Evolutionary conservation across 1,140 invertebrate genomes (phyloP).

Genomic region (Nymphalis io): DNA sequence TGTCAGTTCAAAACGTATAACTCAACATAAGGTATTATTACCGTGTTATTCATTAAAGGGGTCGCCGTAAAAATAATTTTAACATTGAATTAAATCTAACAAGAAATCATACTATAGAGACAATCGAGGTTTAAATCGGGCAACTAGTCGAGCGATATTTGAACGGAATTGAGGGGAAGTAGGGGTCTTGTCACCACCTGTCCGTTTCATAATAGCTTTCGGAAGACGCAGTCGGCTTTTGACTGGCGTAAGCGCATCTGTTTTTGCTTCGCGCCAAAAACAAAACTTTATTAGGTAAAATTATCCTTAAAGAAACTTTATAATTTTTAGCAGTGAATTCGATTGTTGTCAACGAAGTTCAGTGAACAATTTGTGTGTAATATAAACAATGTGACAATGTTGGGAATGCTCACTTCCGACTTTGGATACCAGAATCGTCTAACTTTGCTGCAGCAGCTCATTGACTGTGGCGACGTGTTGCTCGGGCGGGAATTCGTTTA

Average conservation of each 20-base stretch:
- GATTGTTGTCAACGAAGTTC: slow-evolving; percentile 13
- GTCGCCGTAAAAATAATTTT: slow-evolving; percentile 35
- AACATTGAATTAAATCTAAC: slow-evolving; percentile 33
- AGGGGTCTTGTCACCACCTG: slow-evolving; percentile 72
- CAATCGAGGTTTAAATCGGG: slow-evolving; percentile 40
- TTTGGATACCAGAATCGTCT: slow-evolving; percentile 69
- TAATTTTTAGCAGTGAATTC: slow-evolving; percentile 2
- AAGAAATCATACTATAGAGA: slow-evolving; percentile 29
- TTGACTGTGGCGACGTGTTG: slow-evolving; percentile 70
- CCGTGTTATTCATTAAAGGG: slow-evolving; percentile 30
- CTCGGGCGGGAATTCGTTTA: slow-evolving; percentile 58
- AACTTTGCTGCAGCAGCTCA: slow-evolving; percentile 68
- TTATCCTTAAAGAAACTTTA: neutral
- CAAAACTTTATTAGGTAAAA: slow-evolving; percentile 15
- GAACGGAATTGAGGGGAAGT: slow-evolving; percentile 59
- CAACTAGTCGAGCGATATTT: slow-evolving; percentile 41
- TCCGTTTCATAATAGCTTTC: slow-evolving; percentile 67
- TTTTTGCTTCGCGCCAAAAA: slow-evolving; percentile 62
- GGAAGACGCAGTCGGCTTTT: slow-evolving; percentile 66
- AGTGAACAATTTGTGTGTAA: slow-evolving; percentile 14
- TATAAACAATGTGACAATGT: slow-evolving; percentile 57
- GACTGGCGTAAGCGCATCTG: slow-evolving; percentile 69
- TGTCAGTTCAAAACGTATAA: slow-evolving; percentile 16
- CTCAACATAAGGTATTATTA: slow-evolving; percentile 24
- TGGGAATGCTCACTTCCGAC: slow-evolving; percentile 69